Evolutionary conservation across 1,140 invertebrate genomes (phyloP).

Genomic region (Bombus turneri): DNA sequence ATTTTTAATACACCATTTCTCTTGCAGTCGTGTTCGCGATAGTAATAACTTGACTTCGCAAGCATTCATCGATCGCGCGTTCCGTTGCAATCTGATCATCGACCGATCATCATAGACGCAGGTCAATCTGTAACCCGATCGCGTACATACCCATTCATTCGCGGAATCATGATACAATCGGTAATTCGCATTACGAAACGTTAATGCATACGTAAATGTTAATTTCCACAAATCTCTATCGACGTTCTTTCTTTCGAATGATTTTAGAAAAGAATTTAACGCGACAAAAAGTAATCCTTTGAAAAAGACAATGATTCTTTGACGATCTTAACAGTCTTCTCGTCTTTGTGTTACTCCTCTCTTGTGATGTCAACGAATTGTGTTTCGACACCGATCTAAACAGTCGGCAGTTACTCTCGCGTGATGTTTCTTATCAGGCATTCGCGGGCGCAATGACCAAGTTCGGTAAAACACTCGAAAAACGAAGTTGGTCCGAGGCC

Average conservation of each 20-base stretch:
- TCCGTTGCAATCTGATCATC: slow-evolving; percentile 23
- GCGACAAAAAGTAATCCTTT: neutral
- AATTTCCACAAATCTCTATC: neutral
- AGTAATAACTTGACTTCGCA: neutral
- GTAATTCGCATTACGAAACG: neutral
- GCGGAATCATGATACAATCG: neutral
- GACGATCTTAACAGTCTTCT: too few relatives aligned
- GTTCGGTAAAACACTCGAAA: slow-evolving; percentile 50
- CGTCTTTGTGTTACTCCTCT: too few relatives aligned
- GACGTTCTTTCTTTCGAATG: neutral
- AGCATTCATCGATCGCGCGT: slow-evolving; percentile 27
- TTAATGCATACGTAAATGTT: neutral
- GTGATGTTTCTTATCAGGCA: neutral
- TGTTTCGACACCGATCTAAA: neutral
- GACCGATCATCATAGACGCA: neutral
- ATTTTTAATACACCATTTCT: neutral
- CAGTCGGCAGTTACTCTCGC: neutral
- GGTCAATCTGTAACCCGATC: slow-evolving; percentile 5
- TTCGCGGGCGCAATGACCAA: slow-evolving; percentile 1
- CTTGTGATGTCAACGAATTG: neutral
- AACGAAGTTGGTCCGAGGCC: slow-evolving; percentile 61
- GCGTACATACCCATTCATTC: neutral
- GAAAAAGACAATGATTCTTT: neutral
- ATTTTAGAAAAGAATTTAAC: neutral
- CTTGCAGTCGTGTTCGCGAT: neutral